These are phyloP conservation scores for Phycodurus eques DNA, from an alignment of 2,113 vertebrate species.

Conservation along the genomic window DNA sequence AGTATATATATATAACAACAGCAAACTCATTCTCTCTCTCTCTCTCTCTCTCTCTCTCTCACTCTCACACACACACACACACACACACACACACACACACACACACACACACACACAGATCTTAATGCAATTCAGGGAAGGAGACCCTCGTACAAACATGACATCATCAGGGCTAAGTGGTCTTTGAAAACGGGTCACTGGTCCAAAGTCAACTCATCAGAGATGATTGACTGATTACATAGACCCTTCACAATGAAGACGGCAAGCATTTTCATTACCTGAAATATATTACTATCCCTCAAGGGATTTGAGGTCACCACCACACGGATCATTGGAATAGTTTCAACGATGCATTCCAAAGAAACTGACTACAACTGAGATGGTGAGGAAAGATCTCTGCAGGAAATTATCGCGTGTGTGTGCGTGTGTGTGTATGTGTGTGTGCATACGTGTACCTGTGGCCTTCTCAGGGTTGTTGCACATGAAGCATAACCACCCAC, in stretches of 20 bases:
- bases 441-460: constrained; percentile 71
- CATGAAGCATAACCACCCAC: constrained; percentile 95
- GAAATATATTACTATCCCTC: constrained; percentile 15
- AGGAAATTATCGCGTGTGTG: constrained; percentile 6
- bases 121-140: constrained; percentile 2
- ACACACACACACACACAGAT: not conserved
- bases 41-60: not conserved
- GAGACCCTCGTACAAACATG: constrained; percentile 19
- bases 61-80: not conserved
- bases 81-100: not conserved
- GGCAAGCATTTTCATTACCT: not conserved
- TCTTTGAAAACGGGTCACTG: not conserved
- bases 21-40: not conserved
- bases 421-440: not conserved
- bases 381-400: constrained; percentile 9
- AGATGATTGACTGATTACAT: constrained; percentile 23
- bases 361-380: constrained; percentile 8
- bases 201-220: constrained; percentile 34
- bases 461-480: constrained; percentile 96
- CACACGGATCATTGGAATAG: not conserved
- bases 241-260: constrained; percentile 10
- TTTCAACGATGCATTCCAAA: not conserved
- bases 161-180: constrained; percentile 24
- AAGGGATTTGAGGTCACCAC: constrained; percentile 19
- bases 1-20: too few relatives aligned